Evolutionary conservation across 2,888 invertebrate species (phyloP).

Genomic region (Drosophila barbarae): DNA sequence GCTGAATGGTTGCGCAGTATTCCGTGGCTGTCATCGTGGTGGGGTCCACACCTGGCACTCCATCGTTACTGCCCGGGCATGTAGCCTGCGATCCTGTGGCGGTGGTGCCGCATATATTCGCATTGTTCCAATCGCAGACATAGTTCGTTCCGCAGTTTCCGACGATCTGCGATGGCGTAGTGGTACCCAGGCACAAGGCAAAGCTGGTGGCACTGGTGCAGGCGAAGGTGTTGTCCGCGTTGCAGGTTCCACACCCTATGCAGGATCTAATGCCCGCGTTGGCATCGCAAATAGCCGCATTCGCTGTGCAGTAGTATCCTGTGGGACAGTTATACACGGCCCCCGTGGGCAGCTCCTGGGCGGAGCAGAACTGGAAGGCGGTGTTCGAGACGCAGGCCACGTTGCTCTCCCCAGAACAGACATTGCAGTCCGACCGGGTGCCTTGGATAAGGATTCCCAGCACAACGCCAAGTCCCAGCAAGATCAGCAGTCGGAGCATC

Average conservation of each 20-base stretch:
- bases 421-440: slow-evolving; percentile 49
- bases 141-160: slow-evolving; percentile 49
- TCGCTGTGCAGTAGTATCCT: slow-evolving; percentile 45
- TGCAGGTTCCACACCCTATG: slow-evolving; percentile 57
- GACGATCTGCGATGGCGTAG: slow-evolving; percentile 17
- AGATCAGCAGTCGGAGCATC: slow-evolving; percentile 30
- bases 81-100: slow-evolving; percentile 30
- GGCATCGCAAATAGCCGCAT: slow-evolving; percentile 33
- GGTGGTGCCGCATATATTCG: slow-evolving; percentile 22
- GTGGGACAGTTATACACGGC: slow-evolving; percentile 46
- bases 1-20: slow-evolving; percentile 3
- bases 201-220: slow-evolving; percentile 58
- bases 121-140: slow-evolving; percentile 51
- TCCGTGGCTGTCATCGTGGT: slow-evolving; percentile 17
- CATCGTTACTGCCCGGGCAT: slow-evolving; percentile 39
- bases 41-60: slow-evolving; percentile 4
- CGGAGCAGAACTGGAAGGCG: slow-evolving; percentile 56
- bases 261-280: slow-evolving; percentile 43
- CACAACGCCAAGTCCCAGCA: slow-evolving; percentile 6
- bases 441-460: slow-evolving; percentile 7
- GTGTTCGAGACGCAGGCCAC: slow-evolving; percentile 63
- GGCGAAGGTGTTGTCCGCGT: slow-evolving; percentile 52
- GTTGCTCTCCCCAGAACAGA: slow-evolving; percentile 38
- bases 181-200: slow-evolving; percentile 59
- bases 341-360: slow-evolving; percentile 38